Conservation (phyloP, 2,888 invertebrate genomes). For the Agrilus mali region DNA sequence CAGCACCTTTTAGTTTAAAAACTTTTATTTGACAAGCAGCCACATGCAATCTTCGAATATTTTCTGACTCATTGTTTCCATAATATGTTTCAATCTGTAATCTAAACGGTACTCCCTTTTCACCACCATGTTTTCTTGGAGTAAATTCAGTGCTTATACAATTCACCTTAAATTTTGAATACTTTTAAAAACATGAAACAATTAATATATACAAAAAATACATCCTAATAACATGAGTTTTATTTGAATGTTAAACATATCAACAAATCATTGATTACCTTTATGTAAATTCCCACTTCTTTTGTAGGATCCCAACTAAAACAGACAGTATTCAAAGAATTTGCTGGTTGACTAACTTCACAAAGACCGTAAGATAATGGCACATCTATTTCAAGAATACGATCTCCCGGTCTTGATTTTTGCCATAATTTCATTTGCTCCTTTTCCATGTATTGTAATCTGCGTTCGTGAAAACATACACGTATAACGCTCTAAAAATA, state of each 20-base stretch:
- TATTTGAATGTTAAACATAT: too few relatives aligned
- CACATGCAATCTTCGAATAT: conserved; percentile 63
- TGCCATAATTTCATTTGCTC: conserved; percentile 92
- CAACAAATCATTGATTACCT: conserved; percentile 45
- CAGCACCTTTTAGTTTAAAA: conserved; percentile 88
- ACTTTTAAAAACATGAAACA: too few relatives aligned
- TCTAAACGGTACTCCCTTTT: conserved; percentile 94
- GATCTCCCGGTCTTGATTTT: conserved; percentile 75
- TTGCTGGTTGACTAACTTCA: conserved; percentile 63
- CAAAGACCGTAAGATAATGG: conserved; percentile 87
- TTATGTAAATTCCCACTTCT: conserved; percentile 89
- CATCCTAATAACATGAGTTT: neutral
- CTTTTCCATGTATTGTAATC: conserved; percentile 88
- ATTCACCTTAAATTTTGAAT: conserved; percentile 51
- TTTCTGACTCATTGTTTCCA: conserved; percentile 37
- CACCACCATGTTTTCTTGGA: conserved; percentile 94
- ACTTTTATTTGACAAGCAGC: conserved; percentile 96
- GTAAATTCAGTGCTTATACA: conserved; percentile 98
- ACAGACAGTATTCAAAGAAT: conserved; percentile 66
- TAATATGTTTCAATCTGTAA: conserved; percentile 86
- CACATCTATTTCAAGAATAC: conserved; percentile 85
- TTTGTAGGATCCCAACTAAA: conserved; percentile 94
- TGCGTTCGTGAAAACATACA: conserved; percentile 91
- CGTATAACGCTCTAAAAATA: conserved; percentile 66
- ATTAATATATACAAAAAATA: neutral